Percentiles rank a stretch among this genome's conserved stretches.
Conservation (phyloP, 2,113 vertebrate species). For the Caranx melampygus region DNA sequence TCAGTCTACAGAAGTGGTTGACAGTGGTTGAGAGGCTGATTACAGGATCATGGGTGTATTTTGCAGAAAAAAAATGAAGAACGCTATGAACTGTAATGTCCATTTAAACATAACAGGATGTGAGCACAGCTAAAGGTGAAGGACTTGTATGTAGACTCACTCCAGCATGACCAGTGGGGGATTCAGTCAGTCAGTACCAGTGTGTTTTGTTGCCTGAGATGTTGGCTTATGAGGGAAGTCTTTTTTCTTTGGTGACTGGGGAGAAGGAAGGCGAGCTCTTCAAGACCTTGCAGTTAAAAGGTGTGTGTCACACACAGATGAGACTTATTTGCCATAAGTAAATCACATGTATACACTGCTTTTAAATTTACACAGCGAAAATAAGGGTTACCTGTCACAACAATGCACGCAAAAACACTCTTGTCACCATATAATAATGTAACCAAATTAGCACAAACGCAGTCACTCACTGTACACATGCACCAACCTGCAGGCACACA, state of each 20-base stretch:
- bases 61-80: background rate
- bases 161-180: background rate
- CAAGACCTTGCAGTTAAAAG: background rate
- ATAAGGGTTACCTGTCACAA: background rate
- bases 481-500: background rate
- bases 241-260: constrained; percentile 2
- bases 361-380: constrained; percentile 1
- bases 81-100: background rate
- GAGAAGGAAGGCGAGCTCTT: background rate
- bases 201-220: background rate
- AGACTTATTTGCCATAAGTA: background rate
- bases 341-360: background rate
- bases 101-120: background rate
- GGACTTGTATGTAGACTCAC: background rate
- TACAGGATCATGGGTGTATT: background rate
- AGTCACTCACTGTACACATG: constrained; percentile 29
- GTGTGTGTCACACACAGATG: background rate
- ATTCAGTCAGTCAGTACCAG: background rate
- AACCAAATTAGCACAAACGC: constrained; percentile 37
- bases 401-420: background rate
- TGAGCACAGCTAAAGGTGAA: background rate
- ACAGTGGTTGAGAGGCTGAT: background rate
- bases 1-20: background rate
- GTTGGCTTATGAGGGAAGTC: background rate
- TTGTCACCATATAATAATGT: constrained; percentile 12